These are phyloP conservation scores for Parapristionchus giblindavisi DNA, from an alignment of 2,888 invertebrate species.

Conservation along the genomic window DNA sequence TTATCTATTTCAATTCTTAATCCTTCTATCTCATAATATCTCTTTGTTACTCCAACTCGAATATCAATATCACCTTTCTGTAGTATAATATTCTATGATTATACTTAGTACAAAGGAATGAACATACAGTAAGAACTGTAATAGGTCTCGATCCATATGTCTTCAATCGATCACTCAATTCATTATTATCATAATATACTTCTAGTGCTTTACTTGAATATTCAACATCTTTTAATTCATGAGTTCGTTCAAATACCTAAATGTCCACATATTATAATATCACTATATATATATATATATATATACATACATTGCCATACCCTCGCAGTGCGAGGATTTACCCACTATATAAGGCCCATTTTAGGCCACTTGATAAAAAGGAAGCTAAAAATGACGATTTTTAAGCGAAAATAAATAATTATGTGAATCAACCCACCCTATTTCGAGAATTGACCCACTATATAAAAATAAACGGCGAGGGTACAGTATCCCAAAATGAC, in stretches of 20 bases:
- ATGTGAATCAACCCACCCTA: not conserved
- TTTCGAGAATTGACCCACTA: too few relatives aligned
- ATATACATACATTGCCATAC: too few relatives aligned
- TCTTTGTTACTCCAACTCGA: conserved; percentile 40
- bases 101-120: not conserved
- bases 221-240: conserved; percentile 36
- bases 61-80: conserved; percentile 41
- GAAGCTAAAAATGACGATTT: too few relatives aligned
- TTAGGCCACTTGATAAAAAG: too few relatives aligned
- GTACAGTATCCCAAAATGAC: too few relatives aligned
- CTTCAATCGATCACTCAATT: conserved; percentile 44
- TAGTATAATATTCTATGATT: too few relatives aligned
- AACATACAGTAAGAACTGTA: not conserved
- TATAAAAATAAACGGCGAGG: too few relatives aligned
- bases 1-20: conserved; percentile 49
- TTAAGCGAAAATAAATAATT: too few relatives aligned
- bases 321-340: too few relatives aligned
- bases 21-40: conserved; percentile 44
- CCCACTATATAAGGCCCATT: too few relatives aligned
- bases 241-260: conserved; percentile 11
- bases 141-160: conserved; percentile 34
- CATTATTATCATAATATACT: conserved; percentile 44
- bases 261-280: not conserved
- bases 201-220: conserved; percentile 43
- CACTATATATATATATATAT: too few relatives aligned